A percentile compares a stretch with the other conserved stretches of the same genome.
phyloP scores from a whole-genome alignment of 2,888 invertebrate species.

The Gari tellinella region DNA sequence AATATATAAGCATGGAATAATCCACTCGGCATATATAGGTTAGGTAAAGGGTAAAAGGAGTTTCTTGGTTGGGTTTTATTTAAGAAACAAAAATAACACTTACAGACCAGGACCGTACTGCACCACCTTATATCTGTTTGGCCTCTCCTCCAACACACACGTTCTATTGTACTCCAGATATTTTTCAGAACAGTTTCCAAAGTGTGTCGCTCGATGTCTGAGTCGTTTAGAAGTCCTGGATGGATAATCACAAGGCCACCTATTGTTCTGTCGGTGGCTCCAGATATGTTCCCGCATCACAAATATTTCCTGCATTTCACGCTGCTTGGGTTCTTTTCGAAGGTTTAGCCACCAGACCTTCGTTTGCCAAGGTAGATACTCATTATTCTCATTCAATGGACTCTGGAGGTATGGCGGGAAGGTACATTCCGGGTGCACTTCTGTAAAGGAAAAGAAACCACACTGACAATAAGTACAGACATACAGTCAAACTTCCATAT shows the following conservation, averaged over 20 bases:
- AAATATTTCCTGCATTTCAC: conserved; percentile 72
- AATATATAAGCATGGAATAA: too few species aligned
- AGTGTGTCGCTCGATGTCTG: conserved; percentile 54
- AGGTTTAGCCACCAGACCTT: conserved; percentile 75
- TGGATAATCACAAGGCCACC: conserved; percentile 66
- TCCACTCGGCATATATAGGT: too few species aligned
- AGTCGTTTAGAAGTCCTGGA: conserved; percentile 43
- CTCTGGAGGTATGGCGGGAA: conserved; percentile 76
- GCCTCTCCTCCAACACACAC: conserved; percentile 65
- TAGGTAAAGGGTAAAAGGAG: too few species aligned
- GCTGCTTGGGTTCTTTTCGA: conserved; percentile 69
- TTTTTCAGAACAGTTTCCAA: conserved; percentile 66
- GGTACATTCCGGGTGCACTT: conserved; percentile 48
- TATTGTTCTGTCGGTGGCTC: conserved; percentile 68
- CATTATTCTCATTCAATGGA: conserved; percentile 60
- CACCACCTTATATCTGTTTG: conserved; percentile 70
- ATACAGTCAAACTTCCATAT: too few species aligned
- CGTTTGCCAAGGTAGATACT: conserved; percentile 73
- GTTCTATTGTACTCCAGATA: conserved; percentile 73
- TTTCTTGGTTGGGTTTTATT: too few species aligned
- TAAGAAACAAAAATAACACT: too few species aligned
- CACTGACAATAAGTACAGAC: too few species aligned
- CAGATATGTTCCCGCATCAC: conserved; percentile 68
- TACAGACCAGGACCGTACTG: conserved; percentile 63
- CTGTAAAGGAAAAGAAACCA: too few species aligned